Base-by-base conservation (phyloP, 2,888 invertebrate genomes). In the Yponomeuta malinellus region DNA sequence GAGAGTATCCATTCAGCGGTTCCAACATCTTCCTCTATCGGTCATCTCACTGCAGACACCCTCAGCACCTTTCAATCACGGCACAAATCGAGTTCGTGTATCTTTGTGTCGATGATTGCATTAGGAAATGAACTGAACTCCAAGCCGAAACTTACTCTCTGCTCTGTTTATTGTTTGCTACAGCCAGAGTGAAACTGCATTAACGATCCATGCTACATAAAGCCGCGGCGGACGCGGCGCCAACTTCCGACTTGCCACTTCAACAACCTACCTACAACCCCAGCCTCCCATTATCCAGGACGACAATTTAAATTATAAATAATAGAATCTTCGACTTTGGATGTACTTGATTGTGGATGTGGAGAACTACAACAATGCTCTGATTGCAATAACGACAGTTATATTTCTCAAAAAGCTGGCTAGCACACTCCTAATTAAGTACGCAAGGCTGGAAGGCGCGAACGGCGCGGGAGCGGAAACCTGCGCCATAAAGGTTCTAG, bases 401-500 rank as follows among this genome's bases (percentile, higher is more conserved):
- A 65, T 67, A 15, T 67, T 67, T 67, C 31, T 67, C 33, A 33
- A 33, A 31, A 67, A 67, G 67, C 67, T 67, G 67, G 67, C 67
- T 43, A 67, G 37, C 15, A 37, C 2, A 43, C 33, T 67, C 67
- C 67, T 67, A 73, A 73, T 72, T 71, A 70, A 43, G 43, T 43
- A 6, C 66, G 70, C 69, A 64, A 71, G 69, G 69, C 48, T 68
- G 73, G 67, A 33, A 33, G 63, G 70, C 72, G 74, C 73, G 72
- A 74, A 74, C 73, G 73, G 74, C 72, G 74, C 75, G 52, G 68
- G 70, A 37, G 43, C 78, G 78, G 77, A 77, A 80, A 75, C 78
- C 78, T 77, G 75, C 74, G 79, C 79, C 76, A 76, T 80, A 78
- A 81, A 79, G 79, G 79, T 77, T 79, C 73, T 76, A 75, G 77